Percentiles rank a stretch among this genome's conserved stretches.
Evolutionary conservation across 2,888 invertebrate genomes (phyloP).

Genomic region (Venusia cambrica): DNA sequence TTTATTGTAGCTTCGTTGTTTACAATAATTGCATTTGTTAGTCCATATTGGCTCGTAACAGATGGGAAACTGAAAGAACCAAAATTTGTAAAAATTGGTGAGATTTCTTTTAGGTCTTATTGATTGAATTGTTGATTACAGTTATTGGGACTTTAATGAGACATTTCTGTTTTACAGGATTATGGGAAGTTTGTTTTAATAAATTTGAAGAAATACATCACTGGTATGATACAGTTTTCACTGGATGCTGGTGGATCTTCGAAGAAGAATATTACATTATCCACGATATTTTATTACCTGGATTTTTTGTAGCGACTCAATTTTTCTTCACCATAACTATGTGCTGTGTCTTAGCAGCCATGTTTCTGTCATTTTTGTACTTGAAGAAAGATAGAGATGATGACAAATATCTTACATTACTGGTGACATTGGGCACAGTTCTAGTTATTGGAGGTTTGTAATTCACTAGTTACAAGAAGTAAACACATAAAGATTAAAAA

Average conservation of each 20-base stretch:
- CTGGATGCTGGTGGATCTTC: slow-evolving; percentile 98
- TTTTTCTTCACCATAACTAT: slow-evolving; percentile 95
- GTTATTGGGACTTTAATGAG: background rate
- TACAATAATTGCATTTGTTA: slow-evolving; percentile 90
- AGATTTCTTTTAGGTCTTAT: too few species aligned
- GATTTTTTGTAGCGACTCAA: slow-evolving; percentile 96
- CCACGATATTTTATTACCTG: slow-evolving; percentile 92
- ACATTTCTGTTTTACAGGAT: slow-evolving; percentile 79
- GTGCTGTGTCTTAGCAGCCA: slow-evolving; percentile 88
- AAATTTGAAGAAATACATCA: slow-evolving; percentile 93
- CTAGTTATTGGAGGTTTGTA: slow-evolving; percentile 84
- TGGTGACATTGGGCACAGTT: slow-evolving; percentile 87
- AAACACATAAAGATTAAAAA: too few species aligned
- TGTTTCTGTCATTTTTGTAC: slow-evolving; percentile 87
- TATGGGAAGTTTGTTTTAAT: slow-evolving; percentile 97
- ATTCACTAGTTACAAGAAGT: too few species aligned
- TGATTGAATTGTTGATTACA: background rate
- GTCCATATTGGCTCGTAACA: slow-evolving; percentile 93
- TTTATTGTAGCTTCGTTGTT: slow-evolving; percentile 85
- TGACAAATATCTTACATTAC: slow-evolving; percentile 87
- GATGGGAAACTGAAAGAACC: slow-evolving; percentile 88
- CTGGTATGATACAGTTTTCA: slow-evolving; percentile 90
- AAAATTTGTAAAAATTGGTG: slow-evolving; percentile 91
- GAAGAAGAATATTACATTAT: slow-evolving; percentile 98
- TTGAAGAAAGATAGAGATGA: slow-evolving; percentile 88